Percentiles rank a stretch among this genome's conserved stretches.
phyloP scores from a whole-genome alignment of 2,113 vertebrate species.

The Hyla sarda region DNA sequence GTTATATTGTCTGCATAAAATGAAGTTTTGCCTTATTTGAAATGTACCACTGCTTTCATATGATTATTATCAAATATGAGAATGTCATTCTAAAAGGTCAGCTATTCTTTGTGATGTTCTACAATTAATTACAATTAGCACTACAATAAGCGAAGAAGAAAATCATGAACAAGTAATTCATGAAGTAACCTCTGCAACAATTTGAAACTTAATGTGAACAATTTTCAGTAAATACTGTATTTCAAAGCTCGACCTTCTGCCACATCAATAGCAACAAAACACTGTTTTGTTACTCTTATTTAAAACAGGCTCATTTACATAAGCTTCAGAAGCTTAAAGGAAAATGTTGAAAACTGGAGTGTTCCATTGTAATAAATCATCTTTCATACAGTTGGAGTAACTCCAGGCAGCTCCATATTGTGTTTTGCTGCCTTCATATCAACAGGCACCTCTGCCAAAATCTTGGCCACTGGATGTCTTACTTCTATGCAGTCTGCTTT shows the following conservation, averaged over 20 bases:
- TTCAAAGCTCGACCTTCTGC: neutral
- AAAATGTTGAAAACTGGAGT: neutral
- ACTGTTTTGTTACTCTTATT: neutral
- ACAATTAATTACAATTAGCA: slow-evolving; percentile 14
- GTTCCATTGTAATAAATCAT: neutral
- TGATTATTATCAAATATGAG: neutral
- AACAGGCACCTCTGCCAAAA: neutral
- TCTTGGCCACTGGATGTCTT: too few relatives aligned
- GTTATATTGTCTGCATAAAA: neutral
- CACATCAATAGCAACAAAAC: neutral
- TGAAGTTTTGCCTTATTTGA: neutral
- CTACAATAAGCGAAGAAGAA: neutral
- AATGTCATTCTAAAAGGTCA: neutral
- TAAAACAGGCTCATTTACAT: neutral
- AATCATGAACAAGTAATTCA: neutral
- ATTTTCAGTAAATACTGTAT: neutral
- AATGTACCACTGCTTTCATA: neutral
- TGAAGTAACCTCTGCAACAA: neutral
- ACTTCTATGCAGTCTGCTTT: too few relatives aligned
- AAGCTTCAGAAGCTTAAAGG: neutral
- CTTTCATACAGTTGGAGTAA: neutral
- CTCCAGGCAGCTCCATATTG: neutral
- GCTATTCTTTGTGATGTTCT: neutral
- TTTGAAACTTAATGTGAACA: neutral
- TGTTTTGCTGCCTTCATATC: neutral